Base-by-base conservation (phyloP, 2,888 invertebrate species). In the Chydorus sphaericus region DNA sequence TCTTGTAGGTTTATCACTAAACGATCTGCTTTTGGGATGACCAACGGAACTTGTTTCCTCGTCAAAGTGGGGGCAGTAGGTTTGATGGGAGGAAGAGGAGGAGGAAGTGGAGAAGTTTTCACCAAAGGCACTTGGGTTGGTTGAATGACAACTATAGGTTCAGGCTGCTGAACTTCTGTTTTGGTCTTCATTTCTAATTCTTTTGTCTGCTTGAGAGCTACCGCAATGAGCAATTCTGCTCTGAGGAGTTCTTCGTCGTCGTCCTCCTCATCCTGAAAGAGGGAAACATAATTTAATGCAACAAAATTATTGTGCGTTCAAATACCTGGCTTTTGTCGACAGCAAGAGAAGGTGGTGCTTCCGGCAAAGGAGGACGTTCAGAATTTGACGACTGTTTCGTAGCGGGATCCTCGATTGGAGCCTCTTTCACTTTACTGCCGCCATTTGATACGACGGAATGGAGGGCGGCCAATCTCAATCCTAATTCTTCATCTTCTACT, bases 201-300 rank as follows among this genome's bases (percentile, higher is more conserved):
- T n/a, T 44, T 44, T n/a, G 44, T 44, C 30, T 50, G 50, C 26
- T 36, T 31, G n/a, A 33, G 52, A 14, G 52, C 52, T 1, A 52
- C 52, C 18, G 33, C 52, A 8, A 52, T 52, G 4, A 52, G 18
- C 14, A 52, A n/a, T n/a, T 36, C 18, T 10, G 52, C 52, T 20
- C 52, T 31, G 23, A 52, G 18, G 23, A 52, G 33, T 20, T 52
- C 52, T 20, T 52, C 52, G 33, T 52, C 52, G 8, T 52, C 52
- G 11, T 52, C 52, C 11, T 36, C 52, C 26, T 7, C 33, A 20
- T 31, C 28, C 7, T 29, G 16, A 39, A 39, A 39, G 10, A 10
- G n/a, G 10, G n/a, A 33, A 33, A 33, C 36, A 10, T 33, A 33
- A n/a, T n/a, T n/a, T n/a, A n/a, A n/a, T n/a, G n/a, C n/a, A n/a